Conservation (phyloP, 2,113 vertebrate species). For the Oryzias woworae region DNA sequence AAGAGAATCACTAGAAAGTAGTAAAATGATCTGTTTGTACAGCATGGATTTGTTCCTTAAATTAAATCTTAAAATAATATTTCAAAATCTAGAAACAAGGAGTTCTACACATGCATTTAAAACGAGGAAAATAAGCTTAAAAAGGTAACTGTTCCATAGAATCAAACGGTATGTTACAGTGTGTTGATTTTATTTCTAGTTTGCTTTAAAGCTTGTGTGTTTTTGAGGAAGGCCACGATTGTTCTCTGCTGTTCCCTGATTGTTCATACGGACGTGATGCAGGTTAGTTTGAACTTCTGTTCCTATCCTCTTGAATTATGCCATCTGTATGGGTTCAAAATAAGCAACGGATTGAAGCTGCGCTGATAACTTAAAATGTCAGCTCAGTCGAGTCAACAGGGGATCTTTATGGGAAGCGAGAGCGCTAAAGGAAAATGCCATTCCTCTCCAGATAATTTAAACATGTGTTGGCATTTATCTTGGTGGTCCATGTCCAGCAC, state of each 20-base stretch:
- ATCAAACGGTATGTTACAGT: too few species aligned
- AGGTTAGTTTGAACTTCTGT: conserved; percentile 20
- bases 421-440: conserved; percentile 55
- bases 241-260: not conserved
- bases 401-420: conserved; percentile 54
- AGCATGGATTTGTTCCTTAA: too few species aligned
- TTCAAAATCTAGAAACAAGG: too few species aligned
- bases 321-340: conserved; percentile 17
- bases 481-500: conserved; percentile 72
- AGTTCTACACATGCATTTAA: too few species aligned
- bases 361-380: conserved; percentile 56
- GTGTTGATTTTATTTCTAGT: conserved; percentile 3
- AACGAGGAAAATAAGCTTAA: too few species aligned
- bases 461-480: conserved; percentile 76
- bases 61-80: too few species aligned
- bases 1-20: too few species aligned
- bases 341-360: conserved; percentile 48
- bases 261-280: not conserved
- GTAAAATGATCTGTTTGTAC: too few species aligned
- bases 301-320: conserved; percentile 30
- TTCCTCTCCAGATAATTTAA: conserved; percentile 71
- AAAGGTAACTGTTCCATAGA: too few species aligned
- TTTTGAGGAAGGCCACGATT: not conserved
- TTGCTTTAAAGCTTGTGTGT: not conserved
- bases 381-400: conserved; percentile 38